Evolutionary conservation across 2,113 vertebrate genomes (phyloP), one percentile per base, ranked within the genome.

Genomic region (Poicephalus gulielmi): DNA sequence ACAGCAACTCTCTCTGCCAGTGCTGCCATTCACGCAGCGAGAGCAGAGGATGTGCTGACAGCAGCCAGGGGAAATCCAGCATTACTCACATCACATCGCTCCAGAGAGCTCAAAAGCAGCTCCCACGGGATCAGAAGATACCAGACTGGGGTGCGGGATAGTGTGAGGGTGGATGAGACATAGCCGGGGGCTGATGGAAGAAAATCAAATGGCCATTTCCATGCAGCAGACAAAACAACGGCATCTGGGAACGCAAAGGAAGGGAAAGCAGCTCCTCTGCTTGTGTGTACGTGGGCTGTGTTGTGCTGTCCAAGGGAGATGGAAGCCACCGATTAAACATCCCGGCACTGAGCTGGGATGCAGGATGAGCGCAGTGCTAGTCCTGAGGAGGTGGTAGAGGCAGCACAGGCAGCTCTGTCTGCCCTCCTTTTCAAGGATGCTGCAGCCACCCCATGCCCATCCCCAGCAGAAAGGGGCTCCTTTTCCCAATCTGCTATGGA

Each of bases 321-420:
- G 39, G 33, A 35, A 67, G n/a, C 31, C 57, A 24, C 33, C 17
- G 39, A 33, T 39, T 2, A 31, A 73, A 82, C 52, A 86, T 23
- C 35, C 47, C 93, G 49, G 64, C 3, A 3, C 79, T 1, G 23
- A 53, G 66, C 33, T 3, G 11, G n/a, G 63, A 57, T 3, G 2
- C 0, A 2, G 30, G 17, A 39, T 5, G 28, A 28, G 31, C 5
- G 2, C 23, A 2, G 1, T 7, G n/a, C 12, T 27, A 20, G 33
- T 13, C 6, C 25, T 4, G 4, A 22, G 60, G 80, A 57, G 24
- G 17, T 1, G 52, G 5, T 43, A 24, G 3, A 2, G 57, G 70
- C 53, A 69, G 63, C 62, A 44, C 5, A 2, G 41, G 31, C 4
- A 37, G 37, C 39, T 53, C 37, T 35, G 86, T 20, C 52, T 28